Conservation (phyloP, 2,113 vertebrate genomes). For the Scartelaos histophorus region DNA sequence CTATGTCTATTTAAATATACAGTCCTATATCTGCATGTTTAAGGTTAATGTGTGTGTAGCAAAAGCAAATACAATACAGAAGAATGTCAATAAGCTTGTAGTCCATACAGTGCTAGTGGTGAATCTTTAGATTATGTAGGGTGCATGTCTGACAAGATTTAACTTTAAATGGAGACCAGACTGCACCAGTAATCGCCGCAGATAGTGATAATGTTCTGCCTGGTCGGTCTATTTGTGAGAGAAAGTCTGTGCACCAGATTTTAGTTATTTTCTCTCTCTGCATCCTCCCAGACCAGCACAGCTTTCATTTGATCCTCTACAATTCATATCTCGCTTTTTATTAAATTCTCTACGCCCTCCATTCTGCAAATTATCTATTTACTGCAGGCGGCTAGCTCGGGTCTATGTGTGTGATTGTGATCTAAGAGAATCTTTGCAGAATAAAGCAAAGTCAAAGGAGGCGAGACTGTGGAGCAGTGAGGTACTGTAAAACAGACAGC, state of each 20-base stretch:
- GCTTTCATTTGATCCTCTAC: conserved; percentile 40
- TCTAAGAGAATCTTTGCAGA: conserved; percentile 53
- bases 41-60: no score
- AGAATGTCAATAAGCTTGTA: no score
- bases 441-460: conserved; percentile 32
- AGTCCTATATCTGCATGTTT: no score
- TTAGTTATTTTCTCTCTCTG: conserved; percentile 10
- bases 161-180: neutral
- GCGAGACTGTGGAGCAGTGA: conserved; percentile 18
- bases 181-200: neutral
- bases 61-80: no score
- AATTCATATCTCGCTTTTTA: conserved; percentile 46
- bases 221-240: neutral
- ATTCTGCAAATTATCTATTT: conserved; percentile 62
- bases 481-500: conserved; percentile 15
- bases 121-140: no score
- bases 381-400: conserved; percentile 35
- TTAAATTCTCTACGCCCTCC: conserved; percentile 54
- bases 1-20: no score
- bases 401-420: conserved; percentile 44
- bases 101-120: no score
- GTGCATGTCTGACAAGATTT: no score
- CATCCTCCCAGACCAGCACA: conserved; percentile 14
- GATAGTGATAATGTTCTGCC: conserved; percentile 13
- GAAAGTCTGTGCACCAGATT: neutral